Evolutionary conservation across 2,888 invertebrate genomes (phyloP).

Genomic region (Cephus rjabovi): DNA sequence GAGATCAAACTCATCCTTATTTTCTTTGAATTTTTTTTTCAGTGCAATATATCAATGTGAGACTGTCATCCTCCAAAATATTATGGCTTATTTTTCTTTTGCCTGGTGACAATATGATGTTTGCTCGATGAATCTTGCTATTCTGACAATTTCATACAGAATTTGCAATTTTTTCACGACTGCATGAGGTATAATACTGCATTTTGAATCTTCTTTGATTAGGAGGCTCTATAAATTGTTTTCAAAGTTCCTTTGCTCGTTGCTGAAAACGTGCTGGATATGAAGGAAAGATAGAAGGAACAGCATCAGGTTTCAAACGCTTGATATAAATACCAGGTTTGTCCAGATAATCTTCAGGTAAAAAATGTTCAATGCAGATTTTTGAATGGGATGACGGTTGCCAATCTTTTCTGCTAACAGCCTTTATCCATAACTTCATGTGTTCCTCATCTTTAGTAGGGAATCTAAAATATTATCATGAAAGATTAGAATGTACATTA

Average conservation of each 20-base stretch:
- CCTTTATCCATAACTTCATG: slow-evolving; percentile 2
- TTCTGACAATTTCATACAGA: background rate
- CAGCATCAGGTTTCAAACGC: background rate
- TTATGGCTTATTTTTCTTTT: background rate
- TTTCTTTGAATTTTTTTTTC: background rate
- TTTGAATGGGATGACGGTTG: background rate
- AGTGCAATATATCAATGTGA: background rate
- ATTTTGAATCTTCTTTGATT: background rate
- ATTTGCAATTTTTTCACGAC: background rate
- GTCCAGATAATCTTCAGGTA: slow-evolving; percentile 5
- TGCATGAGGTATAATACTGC: background rate
- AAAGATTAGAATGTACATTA: no score
- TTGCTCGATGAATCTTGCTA: background rate
- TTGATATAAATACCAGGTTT: slow-evolving; percentile 8
- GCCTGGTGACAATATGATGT: background rate
- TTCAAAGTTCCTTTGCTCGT: background rate
- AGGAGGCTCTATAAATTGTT: background rate
- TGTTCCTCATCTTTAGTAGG: background rate
- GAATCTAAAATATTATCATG: background rate
- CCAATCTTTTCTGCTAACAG: slow-evolving; percentile 5
- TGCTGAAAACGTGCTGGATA: background rate
- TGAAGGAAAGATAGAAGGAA: background rate
- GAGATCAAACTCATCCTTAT: background rate
- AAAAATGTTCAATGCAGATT: slow-evolving; percentile 9
- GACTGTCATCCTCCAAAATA: background rate